Evolutionary conservation across 2,888 invertebrate species (phyloP), one percentile per base, ranked within the genome.

Genomic region (Agrochola macilenta): DNA sequence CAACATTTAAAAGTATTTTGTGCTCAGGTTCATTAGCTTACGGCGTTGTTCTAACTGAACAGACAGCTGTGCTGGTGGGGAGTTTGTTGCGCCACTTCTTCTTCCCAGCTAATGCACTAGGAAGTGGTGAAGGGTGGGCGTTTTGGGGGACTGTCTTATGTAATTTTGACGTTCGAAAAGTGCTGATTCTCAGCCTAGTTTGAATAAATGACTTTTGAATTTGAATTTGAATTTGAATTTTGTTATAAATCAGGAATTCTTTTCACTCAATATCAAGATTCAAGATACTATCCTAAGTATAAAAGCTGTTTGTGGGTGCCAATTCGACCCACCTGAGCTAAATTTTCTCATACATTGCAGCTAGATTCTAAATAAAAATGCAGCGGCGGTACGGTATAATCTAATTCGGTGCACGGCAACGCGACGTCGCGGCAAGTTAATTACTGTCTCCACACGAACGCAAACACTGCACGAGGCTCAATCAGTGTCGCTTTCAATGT

Each of bases 401-500:
- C 84, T 86, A 86, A 82, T 86, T 82, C 71, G 54, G 83, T 85
- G 72, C 80, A 76, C 77, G 60, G 77, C 85, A 76, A 84, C 82
- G 69, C 73, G 80, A 77, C 77, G 73, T 68, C 74, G 76, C 84
- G 75, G 69, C 75, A 79, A 79, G 83, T 81, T 87, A 85, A 87
- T 87, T 83, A 85, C 75, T 81, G 73, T 76, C 78, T 77, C 75
- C 75, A 64, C 81, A 72, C 71, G 71, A 75, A 73, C 61, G 61
- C 81, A 74, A 81, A 78, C 72, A 71, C 68, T 76, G 74, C 82
- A 71, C 72, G 75, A 82, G 78, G 80, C 87, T 83, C 81, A 79
- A 84, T 84, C 85, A 87, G 85, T 79, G 79, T 87, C 83, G 77
- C 75, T 78, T 76, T 77, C 76, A 84, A 65, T 84, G 82, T 82